Conservation (phyloP, 2,888 invertebrate genomes). For the Caradrina kadenii region DNA sequence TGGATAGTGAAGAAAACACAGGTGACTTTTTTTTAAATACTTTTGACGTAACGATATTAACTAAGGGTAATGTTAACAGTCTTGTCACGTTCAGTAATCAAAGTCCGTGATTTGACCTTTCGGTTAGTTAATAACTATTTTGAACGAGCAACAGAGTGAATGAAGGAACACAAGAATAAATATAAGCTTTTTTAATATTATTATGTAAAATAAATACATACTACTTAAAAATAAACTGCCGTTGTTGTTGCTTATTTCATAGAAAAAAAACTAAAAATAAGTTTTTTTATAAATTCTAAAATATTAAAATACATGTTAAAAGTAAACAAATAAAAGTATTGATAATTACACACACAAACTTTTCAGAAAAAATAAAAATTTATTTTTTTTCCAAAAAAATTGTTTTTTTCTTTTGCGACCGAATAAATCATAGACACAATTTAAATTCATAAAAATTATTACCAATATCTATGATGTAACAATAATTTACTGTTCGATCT, state of each 20-base stretch:
- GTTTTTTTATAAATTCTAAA: too few species aligned
- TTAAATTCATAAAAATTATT: too few species aligned
- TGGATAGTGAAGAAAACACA: conserved; percentile 57
- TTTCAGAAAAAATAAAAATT: too few species aligned
- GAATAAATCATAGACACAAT: too few species aligned
- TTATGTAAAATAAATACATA: too few species aligned
- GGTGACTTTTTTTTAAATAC: conserved; percentile 40
- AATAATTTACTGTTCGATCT: conserved; percentile 9
- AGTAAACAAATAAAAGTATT: too few species aligned
- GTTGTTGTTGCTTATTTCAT: background rate
- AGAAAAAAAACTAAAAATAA: background rate
- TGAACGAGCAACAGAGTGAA: background rate
- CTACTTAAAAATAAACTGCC: too few species aligned
- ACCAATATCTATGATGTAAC: background rate
- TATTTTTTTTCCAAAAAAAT: too few species aligned
- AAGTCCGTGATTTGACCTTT: conserved; percentile 50
- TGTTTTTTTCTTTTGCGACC: too few species aligned
- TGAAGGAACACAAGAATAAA: background rate
- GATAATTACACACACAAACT: too few species aligned
- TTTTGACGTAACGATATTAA: conserved; percentile 4
- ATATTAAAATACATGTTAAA: too few species aligned
- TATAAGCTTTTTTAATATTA: background rate
- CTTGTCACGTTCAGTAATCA: conserved; percentile 7
- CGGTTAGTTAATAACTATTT: conserved; percentile 8
- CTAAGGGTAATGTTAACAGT: conserved; percentile 5